A percentile compares a stretch with the other conserved stretches of the same genome.
Conservation (phyloP, 2,797 vertebrate species). For the Mionectes olivaceus region DNA sequence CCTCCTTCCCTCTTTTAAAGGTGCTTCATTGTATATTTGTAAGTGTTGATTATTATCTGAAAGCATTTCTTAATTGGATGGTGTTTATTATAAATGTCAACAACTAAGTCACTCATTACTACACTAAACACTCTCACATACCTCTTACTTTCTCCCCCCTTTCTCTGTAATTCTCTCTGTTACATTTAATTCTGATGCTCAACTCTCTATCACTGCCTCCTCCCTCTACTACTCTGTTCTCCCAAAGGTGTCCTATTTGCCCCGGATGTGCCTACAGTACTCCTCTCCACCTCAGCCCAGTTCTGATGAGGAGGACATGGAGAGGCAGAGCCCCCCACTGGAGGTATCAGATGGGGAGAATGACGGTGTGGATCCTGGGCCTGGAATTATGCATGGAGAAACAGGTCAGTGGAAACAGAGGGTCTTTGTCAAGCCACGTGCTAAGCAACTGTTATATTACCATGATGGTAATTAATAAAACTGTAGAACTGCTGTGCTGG, state of each 20-base stretch:
- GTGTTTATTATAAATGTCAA: background rate
- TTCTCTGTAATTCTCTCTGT: background rate
- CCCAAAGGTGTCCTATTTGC: conserved; percentile 86
- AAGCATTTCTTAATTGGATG: background rate
- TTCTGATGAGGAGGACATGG: conserved; percentile 93
- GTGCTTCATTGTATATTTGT: background rate
- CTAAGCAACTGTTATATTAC: background rate
- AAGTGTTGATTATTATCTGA: background rate
- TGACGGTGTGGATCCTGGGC: conserved; percentile 84
- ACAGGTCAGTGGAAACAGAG: conserved; percentile 81
- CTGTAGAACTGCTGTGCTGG: background rate
- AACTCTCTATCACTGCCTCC: background rate
- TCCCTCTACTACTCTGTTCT: background rate
- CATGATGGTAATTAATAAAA: background rate
- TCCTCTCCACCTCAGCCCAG: conserved; percentile 86
- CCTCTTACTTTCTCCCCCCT: background rate
- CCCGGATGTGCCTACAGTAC: conserved; percentile 84
- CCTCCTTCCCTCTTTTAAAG: background rate
- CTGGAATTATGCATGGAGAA: conserved; percentile 86
- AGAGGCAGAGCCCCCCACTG: conserved; percentile 89
- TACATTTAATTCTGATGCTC: background rate
- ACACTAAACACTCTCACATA: background rate
- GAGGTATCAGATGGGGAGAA: conserved; percentile 96
- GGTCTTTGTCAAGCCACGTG: background rate
- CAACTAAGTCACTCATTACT: background rate